Base-by-base conservation (phyloP, 1,140 invertebrate species). In the Ceratoteleas bidentatus region DNA sequence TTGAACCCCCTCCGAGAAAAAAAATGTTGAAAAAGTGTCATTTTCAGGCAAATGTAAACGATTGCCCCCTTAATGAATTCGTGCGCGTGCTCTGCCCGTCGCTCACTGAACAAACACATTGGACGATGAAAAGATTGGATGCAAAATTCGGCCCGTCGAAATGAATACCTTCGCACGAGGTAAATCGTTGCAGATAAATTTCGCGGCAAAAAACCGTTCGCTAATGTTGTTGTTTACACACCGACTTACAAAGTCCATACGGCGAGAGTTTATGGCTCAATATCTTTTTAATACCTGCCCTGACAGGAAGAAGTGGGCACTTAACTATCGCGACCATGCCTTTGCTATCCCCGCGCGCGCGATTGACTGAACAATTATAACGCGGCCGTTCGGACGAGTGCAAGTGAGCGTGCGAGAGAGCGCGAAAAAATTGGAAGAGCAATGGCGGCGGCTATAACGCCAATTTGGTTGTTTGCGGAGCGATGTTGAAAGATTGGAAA, bases 241-340 rank as follows among this genome's bases (percentile, higher is more conserved):
- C 33, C 45, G 38, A 70, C 66, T 70, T 73, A 76, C 75, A 75
- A 79, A 79, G 70, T 79, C 70, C 66, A 75, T 76, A 79, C 66
- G 81, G 61, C 76, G 65, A 79, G 72, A 75, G 75, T 79, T 83
- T 76, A 79, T 74, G 50, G 65, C 81, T 65, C 74, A 78, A 83
- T 83, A 83, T 75, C 81, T 78, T 83, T 75, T 78, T 78, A 83
- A 75, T 75, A 75, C 81, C 81, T 83, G 75, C 75, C 75, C 54
- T 70, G 74, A 65, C 74, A 78, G 80, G 80, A 83, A 78, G 75
- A 78, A 78, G 81, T 72, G 75, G 74, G 75, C 81, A 70, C 81
- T 78, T 74, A 74, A 78, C 81, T 78, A 74, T 75, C 40, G 69
- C 70, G 69, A 56, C 81, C 74, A 78, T 75, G 81, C 81, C 81